phyloP scores from a whole-genome alignment of 2,797 vertebrate species.

The Thripadectes ignobilis region DNA sequence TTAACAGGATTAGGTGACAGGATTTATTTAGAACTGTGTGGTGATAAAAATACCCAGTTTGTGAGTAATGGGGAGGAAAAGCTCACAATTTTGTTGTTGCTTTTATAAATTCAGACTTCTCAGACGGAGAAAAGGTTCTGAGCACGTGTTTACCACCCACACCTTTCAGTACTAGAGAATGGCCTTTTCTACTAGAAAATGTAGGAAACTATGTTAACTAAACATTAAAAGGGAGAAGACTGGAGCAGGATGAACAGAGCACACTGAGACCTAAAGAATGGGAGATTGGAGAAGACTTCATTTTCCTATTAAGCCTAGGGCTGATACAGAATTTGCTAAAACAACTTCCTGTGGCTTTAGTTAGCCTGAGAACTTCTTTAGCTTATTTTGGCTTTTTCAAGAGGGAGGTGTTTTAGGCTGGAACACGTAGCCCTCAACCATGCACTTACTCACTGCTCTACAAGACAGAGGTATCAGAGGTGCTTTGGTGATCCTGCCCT shows the following conservation, averaged over 20 bases:
- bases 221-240: not conserved
- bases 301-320: not conserved
- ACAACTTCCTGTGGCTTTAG: not conserved
- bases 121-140: not conserved
- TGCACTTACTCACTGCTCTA: not conserved
- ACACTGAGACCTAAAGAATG: not conserved
- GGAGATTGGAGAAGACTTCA: not conserved
- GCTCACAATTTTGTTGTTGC: not conserved
- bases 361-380: not conserved
- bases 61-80: not conserved
- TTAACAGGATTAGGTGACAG: slow-evolving; percentile 42
- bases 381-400: not conserved
- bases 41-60: slow-evolving; percentile 55
- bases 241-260: not conserved
- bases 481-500: not conserved
- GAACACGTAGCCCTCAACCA: not conserved
- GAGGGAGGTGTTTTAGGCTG: not conserved
- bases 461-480: not conserved
- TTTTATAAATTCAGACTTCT: not conserved
- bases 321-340: not conserved
- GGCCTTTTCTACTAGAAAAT: not conserved
- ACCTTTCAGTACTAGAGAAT: not conserved
- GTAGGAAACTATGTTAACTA: not conserved
- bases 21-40: slow-evolving; percentile 50
- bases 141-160: not conserved